A percentile compares a stretch with the other conserved stretches of the same genome.
Conservation (phyloP, 1,140 invertebrate species). For the Nixonia krombeini region DNA sequence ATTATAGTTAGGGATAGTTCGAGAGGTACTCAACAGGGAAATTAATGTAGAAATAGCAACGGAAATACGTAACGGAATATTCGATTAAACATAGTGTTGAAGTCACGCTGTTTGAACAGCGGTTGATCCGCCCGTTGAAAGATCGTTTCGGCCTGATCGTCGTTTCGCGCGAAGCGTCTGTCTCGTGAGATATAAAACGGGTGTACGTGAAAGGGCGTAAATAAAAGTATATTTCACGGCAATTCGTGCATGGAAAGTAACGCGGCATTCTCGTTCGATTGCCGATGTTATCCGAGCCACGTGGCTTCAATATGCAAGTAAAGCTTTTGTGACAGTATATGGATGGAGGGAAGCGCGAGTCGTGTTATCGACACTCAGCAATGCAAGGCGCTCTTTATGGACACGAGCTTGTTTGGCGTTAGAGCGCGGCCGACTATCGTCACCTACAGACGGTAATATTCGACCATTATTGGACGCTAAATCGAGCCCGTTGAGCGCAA, state of each 20-base stretch:
- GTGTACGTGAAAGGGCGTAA: not conserved
- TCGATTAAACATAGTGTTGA: too few species aligned
- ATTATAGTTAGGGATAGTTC: too few species aligned
- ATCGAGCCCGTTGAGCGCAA: constrained; percentile 62
- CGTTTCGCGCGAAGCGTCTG: too few species aligned
- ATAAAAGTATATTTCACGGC: constrained; percentile 21
- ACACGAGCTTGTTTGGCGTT: constrained; percentile 5
- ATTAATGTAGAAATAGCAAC: too few species aligned
- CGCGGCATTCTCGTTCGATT: constrained; percentile 26
- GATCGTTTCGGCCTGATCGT: too few species aligned
- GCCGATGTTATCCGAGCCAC: too few species aligned
- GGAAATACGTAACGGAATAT: too few species aligned
- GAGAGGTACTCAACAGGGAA: too few species aligned
- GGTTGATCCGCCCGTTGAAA: too few species aligned
- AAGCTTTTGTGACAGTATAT: constrained; percentile 12
- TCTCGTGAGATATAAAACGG: too few species aligned
- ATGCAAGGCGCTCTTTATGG: constrained; percentile 15
- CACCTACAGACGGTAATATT: constrained; percentile 54
- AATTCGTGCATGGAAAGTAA: constrained; percentile 29
- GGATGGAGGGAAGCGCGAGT: constrained; percentile 6
- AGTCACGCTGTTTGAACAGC: too few species aligned
- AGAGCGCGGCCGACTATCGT: constrained; percentile 47
- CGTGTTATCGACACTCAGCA: constrained; percentile 12
- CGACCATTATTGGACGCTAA: constrained; percentile 63
- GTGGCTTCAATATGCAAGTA: constrained; percentile 15